Conservation (phyloP, 1,140 invertebrate genomes). For the Anastrepha obliqua region DNA sequence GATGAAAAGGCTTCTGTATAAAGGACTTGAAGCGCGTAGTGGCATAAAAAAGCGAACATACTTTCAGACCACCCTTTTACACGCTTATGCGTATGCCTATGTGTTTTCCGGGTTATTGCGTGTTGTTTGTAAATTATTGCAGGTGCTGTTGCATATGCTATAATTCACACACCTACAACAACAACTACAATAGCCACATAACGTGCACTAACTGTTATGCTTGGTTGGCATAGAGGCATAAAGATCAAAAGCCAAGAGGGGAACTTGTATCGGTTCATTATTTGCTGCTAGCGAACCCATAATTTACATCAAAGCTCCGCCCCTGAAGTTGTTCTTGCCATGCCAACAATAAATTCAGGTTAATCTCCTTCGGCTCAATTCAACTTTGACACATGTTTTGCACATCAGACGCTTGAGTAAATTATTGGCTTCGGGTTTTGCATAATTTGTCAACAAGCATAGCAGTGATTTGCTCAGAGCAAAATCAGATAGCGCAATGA, state of each 20-base stretch:
- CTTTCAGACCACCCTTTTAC: no score
- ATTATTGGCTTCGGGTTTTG: not conserved
- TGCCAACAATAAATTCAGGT: not conserved
- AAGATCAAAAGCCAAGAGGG: no score
- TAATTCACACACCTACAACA: slow-evolving; percentile 14
- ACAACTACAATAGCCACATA: not conserved
- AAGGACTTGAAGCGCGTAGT: no score
- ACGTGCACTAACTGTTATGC: not conserved
- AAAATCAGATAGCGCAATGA: not conserved
- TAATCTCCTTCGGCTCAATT: slow-evolving; percentile 25
- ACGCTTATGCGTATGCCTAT: no score
- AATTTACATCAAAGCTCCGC: not conserved
- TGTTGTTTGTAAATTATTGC: slow-evolving; percentile 37
- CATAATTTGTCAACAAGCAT: slow-evolving; percentile 19
- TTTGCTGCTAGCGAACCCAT: slow-evolving; percentile 2
- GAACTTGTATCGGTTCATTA: slow-evolving; percentile 8
- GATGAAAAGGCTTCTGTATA: no score
- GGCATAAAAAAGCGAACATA: no score
- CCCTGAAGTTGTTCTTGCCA: not conserved
- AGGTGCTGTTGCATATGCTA: slow-evolving; percentile 16
- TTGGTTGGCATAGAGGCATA: no score
- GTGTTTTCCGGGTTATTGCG: not conserved
- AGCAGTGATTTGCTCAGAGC: slow-evolving; percentile 14
- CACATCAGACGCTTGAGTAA: not conserved
- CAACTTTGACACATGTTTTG: slow-evolving; percentile 12